Evolutionary conservation across 2,888 invertebrate genomes (phyloP).

Genomic region (Platycnemis pennipes): DNA sequence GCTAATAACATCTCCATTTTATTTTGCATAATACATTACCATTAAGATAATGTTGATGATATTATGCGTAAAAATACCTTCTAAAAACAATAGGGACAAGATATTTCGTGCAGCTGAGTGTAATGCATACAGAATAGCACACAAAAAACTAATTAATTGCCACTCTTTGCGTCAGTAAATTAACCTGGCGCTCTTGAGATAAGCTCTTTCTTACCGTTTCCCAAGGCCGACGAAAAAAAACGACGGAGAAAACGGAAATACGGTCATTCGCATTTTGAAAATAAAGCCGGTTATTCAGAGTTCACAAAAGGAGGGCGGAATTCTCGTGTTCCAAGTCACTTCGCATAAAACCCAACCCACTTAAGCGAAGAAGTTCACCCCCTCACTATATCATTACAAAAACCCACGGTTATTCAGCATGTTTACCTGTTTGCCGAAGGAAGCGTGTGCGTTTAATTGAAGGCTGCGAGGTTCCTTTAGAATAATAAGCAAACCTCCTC

Average conservation of each 20-base stretch:
- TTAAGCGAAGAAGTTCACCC: neutral
- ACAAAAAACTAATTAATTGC: too few species aligned
- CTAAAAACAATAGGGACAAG: too few species aligned
- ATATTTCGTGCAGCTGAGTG: too few species aligned
- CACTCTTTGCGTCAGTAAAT: too few species aligned
- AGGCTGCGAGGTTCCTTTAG: slow-evolving; percentile 39
- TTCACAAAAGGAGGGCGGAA: neutral
- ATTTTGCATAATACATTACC: too few species aligned
- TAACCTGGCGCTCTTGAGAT: too few species aligned
- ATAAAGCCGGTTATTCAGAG: neutral
- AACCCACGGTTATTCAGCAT: neutral
- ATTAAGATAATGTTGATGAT: too few species aligned
- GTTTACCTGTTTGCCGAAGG: neutral
- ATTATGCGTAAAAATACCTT: too few species aligned
- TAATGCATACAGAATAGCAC: too few species aligned
- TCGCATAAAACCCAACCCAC: neutral
- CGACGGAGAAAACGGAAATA: neutral
- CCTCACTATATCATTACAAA: slow-evolving; percentile 25
- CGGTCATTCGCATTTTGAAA: neutral
- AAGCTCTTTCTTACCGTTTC: too few species aligned
- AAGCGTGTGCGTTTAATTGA: slow-evolving; percentile 47
- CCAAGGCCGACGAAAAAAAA: too few species aligned
- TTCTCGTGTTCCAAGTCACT: neutral
- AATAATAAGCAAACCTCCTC: slow-evolving; percentile 30
- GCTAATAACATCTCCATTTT: too few species aligned